Percentiles rank a stretch among this genome's conserved stretches.
phyloP scores from a whole-genome alignment of 2,888 invertebrate genomes.

The Cybosia mesomella region DNA sequence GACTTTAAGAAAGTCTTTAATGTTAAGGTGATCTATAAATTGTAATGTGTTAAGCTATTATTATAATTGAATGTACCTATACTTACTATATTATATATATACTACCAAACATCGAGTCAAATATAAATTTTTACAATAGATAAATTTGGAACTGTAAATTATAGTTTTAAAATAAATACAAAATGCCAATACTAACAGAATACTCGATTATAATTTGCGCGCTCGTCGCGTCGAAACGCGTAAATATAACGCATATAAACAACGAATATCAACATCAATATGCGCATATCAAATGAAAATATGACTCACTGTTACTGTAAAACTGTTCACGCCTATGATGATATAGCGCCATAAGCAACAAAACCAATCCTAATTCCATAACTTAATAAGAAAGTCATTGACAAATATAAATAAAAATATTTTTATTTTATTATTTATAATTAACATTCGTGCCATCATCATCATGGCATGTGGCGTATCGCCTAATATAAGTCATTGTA shows the following conservation, averaged over 20 bases:
- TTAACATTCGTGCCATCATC: background rate
- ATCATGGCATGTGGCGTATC: background rate
- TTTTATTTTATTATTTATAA: background rate
- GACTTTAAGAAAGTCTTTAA: background rate
- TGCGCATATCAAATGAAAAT: constrained; percentile 52
- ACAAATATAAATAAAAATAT: background rate
- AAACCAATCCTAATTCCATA: constrained; percentile 21
- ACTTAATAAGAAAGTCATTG: constrained; percentile 9
- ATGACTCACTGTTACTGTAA: constrained; percentile 47
- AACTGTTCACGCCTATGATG: constrained; percentile 23
- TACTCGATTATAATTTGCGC: constrained; percentile 20
- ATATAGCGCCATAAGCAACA: constrained; percentile 25
- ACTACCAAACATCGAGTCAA: background rate
- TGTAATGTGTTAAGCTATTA: background rate
- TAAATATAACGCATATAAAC: constrained; percentile 57
- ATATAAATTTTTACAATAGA: background rate
- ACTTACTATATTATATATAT: background rate
- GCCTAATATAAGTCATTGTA: too few relatives aligned
- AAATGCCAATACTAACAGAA: constrained; percentile 29
- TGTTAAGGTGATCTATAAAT: background rate
- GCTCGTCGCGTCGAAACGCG: constrained; percentile 42
- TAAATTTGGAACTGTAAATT: background rate
- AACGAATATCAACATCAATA: constrained; percentile 57
- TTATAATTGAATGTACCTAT: background rate
- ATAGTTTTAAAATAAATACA: constrained; percentile 6